phyloP scores from a whole-genome alignment of 64 coral and sea anemone species.

The Orbicella faveolata region DNA sequence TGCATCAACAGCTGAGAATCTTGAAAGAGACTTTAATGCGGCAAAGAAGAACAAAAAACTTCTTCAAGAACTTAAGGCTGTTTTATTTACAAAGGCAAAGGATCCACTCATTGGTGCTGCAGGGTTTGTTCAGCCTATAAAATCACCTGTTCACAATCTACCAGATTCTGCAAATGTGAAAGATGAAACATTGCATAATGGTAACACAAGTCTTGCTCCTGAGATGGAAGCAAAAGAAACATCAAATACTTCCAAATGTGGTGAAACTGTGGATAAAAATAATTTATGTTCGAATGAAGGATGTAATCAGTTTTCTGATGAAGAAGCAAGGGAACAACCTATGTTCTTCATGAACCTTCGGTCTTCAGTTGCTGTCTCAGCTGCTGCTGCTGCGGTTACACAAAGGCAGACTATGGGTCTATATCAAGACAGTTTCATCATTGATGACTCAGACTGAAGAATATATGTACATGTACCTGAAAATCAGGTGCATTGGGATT shows the following conservation, averaged over 20 bases:
- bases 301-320: neutral
- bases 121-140: constrained; percentile 79
- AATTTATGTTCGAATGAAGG: neutral
- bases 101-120: constrained; percentile 75
- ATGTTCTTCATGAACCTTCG: neutral
- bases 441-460: constrained; percentile 44
- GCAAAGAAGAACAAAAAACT: constrained; percentile 78
- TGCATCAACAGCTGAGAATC: constrained; percentile 35
- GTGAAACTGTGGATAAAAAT: neutral
- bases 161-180: neutral
- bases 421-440: constrained; percentile 52
- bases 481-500: too few species aligned
- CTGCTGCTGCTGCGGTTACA: constrained; percentile 56
- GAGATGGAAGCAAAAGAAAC: neutral
- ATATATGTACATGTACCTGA: too few species aligned
- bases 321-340: neutral
- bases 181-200: neutral
- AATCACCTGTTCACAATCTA: neutral
- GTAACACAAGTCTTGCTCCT: neutral
- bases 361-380: constrained; percentile 60
- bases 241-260: neutral
- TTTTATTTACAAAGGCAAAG: constrained; percentile 75
- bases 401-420: constrained; percentile 35
- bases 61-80: constrained; percentile 82
- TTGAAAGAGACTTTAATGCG: constrained; percentile 62